Evolutionary conservation across 2,888 invertebrate species (phyloP), one percentile per base, ranked within the genome.

Genomic region (Conomelus anceps): DNA sequence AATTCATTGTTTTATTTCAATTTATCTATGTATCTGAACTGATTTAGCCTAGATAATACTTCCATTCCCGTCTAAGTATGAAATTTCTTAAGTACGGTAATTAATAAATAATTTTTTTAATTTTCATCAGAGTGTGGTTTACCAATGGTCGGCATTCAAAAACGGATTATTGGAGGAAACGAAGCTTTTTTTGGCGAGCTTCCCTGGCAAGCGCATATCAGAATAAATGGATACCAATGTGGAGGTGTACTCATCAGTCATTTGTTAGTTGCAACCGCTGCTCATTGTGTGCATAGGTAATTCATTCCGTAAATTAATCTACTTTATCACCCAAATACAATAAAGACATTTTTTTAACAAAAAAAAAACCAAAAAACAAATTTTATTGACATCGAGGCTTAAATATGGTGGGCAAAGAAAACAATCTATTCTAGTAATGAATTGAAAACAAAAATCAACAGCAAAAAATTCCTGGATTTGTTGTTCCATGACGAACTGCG

Each of bases 141-240:
- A 20, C 95, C 96, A 0, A 94, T 95, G 0, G 94, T 93, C 92
- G 93, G 92, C 91, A 92, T 96, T 0, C 96, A 96, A 92, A 97
- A 97, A 92, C 94, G 97, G 88, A 97, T 97, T 90, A 97, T 97
- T 85, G 97, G 97, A 0, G 97, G 97, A 0, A 94, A 96, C 3
- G 96, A 96, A 91, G 97, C 97, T 0, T 94, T 95, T 91, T 97
- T 95, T 92, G 96, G 96, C 0, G 97, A 97, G 93, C 96, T 97
- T 92, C 97, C 97, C 0, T 97, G 97, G 97, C 97, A 97, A 92
- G 97, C 97, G 0, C 97, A 97, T 92, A 96, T 97, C 90, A 95
- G 97, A 92, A 97, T 97, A 91, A 95, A 96, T 0, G 96, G 96
- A 91, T 97, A 96, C 92, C 97, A 97, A 92, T 97, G 97, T 92